A percentile compares a stretch with the other conserved stretches of the same genome.
phyloP scores from a whole-genome alignment of 1,140 invertebrate genomes.

The Trissolcus basalis region DNA sequence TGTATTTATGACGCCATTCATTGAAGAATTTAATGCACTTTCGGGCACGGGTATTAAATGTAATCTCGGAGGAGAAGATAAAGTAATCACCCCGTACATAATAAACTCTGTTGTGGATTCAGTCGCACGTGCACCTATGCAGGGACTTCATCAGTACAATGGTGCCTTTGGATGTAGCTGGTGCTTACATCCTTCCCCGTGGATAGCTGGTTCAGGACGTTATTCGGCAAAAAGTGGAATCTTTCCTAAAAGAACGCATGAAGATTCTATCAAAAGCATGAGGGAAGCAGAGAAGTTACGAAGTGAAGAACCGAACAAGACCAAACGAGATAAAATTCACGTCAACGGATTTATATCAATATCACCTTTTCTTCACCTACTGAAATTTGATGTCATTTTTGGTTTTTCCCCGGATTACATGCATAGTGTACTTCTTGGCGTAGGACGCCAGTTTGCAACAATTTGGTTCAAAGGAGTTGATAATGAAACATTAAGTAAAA shows the following conservation, averaged over 20 bases:
- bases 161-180: slow-evolving; percentile 11
- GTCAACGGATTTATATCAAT: slow-evolving; percentile 14
- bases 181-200: slow-evolving; percentile 9
- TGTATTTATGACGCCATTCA: slow-evolving; percentile 18
- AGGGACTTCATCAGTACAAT: slow-evolving; percentile 14
- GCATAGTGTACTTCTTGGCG: slow-evolving; percentile 33
- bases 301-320: background rate
- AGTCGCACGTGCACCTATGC: slow-evolving; percentile 19
- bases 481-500: background rate
- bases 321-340: background rate
- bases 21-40: slow-evolving; percentile 20
- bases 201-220: background rate
- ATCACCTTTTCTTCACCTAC: slow-evolving; percentile 20
- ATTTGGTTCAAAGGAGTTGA: slow-evolving; percentile 23
- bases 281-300: slow-evolving; percentile 1
- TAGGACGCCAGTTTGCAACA: slow-evolving; percentile 27
- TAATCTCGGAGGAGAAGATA: background rate
- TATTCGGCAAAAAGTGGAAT: background rate
- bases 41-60: slow-evolving; percentile 4
- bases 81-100: background rate
- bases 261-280: slow-evolving; percentile 4
- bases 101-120: slow-evolving; percentile 15
- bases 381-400: slow-evolving; percentile 15
- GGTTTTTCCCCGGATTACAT: slow-evolving; percentile 41
- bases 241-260: slow-evolving; percentile 10